A percentile compares a stretch with the other conserved stretches of the same genome.
Conservation (phyloP, 2,888 invertebrate genomes). For the Aplocera efformata region DNA sequence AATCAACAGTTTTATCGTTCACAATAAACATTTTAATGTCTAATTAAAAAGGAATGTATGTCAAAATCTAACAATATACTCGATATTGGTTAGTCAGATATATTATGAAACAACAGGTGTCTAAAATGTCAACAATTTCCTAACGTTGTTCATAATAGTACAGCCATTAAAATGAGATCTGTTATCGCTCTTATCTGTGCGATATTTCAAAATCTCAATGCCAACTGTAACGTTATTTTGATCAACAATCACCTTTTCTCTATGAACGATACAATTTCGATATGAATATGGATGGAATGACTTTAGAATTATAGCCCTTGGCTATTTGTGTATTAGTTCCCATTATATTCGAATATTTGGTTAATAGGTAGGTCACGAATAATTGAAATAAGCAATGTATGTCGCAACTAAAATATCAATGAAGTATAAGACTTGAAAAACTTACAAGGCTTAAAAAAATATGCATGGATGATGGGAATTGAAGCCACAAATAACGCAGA, state of each 20-base stretch:
- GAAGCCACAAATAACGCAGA: too few species aligned
- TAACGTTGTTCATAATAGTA: conserved; percentile 12
- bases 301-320: conserved; percentile 10
- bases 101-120: conserved; percentile 12
- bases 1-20: too few species aligned
- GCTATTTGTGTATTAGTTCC: background rate
- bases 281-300: background rate
- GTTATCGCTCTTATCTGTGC: conserved; percentile 32
- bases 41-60: background rate
- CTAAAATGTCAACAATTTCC: conserved; percentile 21
- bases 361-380: too few species aligned
- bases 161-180: conserved; percentile 28
- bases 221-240: conserved; percentile 38
- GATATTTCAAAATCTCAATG: conserved; percentile 40
- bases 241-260: conserved; percentile 12
- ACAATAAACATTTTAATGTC: too few species aligned
- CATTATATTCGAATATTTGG: too few species aligned
- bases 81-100: background rate
- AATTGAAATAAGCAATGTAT: too few species aligned
- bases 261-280: conserved; percentile 1
- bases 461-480: too few species aligned
- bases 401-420: too few species aligned
- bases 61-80: background rate
- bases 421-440: too few species aligned
- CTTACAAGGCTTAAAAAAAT: too few species aligned